Conservation (phyloP, 2,113 vertebrate species). For the Oryzias woworae region DNA sequence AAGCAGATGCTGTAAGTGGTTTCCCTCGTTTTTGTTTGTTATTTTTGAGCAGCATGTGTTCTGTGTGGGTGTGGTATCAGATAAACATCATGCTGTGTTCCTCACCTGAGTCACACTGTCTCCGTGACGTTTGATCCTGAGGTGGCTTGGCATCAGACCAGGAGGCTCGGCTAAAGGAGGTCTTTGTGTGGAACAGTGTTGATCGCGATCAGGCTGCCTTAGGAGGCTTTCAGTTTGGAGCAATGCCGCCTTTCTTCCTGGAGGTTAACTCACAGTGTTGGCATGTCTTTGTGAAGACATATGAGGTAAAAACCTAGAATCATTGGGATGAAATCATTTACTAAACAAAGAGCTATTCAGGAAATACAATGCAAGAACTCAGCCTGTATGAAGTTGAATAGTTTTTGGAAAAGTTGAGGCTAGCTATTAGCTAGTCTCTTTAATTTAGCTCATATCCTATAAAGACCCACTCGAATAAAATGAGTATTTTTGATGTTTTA, state of each 20-base stretch:
- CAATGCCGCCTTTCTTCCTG: constrained; percentile 10
- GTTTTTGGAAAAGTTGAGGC: no score
- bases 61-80: constrained; percentile 21
- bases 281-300: constrained; percentile 5
- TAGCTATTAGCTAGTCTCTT: no score
- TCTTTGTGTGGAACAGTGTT: constrained; percentile 57
- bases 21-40: neutral
- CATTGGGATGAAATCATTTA: neutral
- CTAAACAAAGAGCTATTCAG: neutral
- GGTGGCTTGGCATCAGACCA: constrained; percentile 20
- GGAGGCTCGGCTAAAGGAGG: constrained; percentile 38
- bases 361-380: neutral
- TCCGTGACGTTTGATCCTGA: constrained; percentile 32
- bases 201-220: constrained; percentile 32
- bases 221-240: constrained; percentile 21
- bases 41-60: neutral
- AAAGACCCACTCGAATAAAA: no score
- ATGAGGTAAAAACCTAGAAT: neutral
- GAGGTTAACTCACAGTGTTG: constrained; percentile 5
- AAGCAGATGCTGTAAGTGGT: neutral
- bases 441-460: no score
- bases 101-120: constrained; percentile 61
- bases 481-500: no score
- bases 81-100: constrained; percentile 40
- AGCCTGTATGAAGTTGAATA: neutral